phyloP scores from a whole-genome alignment of 2,888 invertebrate species.

The Tiliacea aurago region DNA sequence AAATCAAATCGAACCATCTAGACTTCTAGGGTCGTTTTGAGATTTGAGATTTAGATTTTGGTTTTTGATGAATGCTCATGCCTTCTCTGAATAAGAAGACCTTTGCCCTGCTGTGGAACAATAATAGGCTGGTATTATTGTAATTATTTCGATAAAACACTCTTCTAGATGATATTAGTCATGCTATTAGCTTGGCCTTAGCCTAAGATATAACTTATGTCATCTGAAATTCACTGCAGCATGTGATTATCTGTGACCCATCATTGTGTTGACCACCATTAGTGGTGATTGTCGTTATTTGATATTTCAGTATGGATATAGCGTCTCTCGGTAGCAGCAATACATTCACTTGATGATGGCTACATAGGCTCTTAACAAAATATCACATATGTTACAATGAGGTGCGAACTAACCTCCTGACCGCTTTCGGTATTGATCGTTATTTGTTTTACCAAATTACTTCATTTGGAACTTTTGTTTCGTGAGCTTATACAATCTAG shows the following conservation, averaged over 20 bases:
- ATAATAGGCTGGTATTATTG: no score
- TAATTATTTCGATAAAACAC: background rate
- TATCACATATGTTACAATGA: background rate
- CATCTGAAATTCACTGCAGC: background rate
- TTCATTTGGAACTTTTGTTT: background rate
- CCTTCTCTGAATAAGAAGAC: no score
- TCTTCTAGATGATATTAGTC: background rate
- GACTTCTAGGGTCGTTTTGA: no score
- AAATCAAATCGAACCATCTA: no score
- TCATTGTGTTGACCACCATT: background rate
- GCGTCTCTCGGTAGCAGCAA: background rate
- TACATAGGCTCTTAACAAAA: background rate
- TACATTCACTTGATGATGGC: slow-evolving; percentile 2
- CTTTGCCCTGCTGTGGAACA: no score
- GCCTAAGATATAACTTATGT: background rate
- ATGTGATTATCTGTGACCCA: background rate
- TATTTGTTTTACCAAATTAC: slow-evolving; percentile 39
- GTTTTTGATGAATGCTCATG: no score
- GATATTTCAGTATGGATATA: background rate
- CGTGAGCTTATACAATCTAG: background rate
- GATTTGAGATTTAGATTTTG: no score
- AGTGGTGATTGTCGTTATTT: background rate
- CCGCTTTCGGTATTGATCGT: slow-evolving; percentile 1
- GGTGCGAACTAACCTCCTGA: slow-evolving; percentile 27
- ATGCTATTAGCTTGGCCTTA: no score